These are phyloP conservation scores for Coregonus ussuriensis DNA, from an alignment of 2,797 vertebrate genomes.

Conservation along the genomic window DNA sequence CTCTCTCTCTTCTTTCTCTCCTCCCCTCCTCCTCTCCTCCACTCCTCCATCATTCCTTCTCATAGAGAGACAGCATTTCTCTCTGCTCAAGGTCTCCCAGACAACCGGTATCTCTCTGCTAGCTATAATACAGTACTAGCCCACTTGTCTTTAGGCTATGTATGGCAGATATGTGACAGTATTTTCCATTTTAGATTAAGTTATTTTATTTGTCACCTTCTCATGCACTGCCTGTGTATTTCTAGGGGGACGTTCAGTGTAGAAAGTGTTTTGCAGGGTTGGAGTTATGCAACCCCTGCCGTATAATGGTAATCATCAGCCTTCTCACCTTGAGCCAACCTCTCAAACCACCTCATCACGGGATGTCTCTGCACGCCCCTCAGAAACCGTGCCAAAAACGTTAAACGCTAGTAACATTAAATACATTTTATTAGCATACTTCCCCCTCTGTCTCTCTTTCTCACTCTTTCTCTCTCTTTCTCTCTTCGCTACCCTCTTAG, in stretches of 20 bases:
- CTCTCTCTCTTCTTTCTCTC: background rate
- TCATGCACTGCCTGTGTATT: too few species aligned
- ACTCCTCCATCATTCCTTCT: conserved; percentile 12
- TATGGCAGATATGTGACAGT: background rate
- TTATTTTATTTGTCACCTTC: too few species aligned
- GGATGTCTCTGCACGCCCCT: conserved; percentile 23
- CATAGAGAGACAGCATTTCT: background rate
- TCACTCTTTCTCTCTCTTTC: conserved; percentile 7
- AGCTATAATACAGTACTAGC: background rate
- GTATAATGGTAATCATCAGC: background rate
- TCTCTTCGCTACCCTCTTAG: too few species aligned
- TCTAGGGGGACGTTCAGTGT: background rate
- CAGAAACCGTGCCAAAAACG: background rate
- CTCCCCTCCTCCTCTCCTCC: conserved; percentile 6
- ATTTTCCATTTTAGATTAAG: too few species aligned
- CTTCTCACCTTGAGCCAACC: conserved; percentile 9
- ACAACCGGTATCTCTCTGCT: background rate
- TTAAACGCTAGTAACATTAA: conserved; percentile 12
- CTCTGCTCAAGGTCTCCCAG: too few species aligned
- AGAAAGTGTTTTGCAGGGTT: background rate
- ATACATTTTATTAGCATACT: conserved; percentile 38
- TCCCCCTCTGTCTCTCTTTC: background rate
- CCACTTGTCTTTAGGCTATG: background rate
- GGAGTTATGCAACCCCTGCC: background rate
- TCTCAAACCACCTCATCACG: conserved; percentile 20